These are phyloP conservation scores for Solenodon paradoxus DNA, from an alignment of 2,113 vertebrate species.

Conservation along the genomic window DNA sequence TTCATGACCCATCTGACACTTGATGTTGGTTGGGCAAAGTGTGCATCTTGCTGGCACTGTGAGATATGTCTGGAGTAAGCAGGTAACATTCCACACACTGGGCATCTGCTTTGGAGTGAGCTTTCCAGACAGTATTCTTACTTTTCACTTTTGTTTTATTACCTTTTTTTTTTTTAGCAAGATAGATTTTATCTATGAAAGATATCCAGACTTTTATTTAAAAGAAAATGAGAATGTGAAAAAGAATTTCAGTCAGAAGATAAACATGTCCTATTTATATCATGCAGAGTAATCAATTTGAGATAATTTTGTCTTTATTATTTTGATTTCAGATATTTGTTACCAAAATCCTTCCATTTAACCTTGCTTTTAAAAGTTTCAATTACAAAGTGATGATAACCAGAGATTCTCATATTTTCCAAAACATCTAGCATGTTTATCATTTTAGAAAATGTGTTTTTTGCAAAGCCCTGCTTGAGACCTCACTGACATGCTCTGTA, in stretches of 20 bases:
- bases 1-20: rapidly evolving
- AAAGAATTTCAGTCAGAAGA: neutral
- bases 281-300: neutral
- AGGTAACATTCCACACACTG: neutral
- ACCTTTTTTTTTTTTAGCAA: neutral
- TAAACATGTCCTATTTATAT: neutral
- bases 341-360: conserved; percentile 56
- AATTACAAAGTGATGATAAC: conserved; percentile 31
- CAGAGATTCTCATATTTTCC: conserved; percentile 67
- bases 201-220: neutral
- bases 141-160: neutral
- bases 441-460: conserved; percentile 65
- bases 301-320: conserved; percentile 18
- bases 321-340: conserved; percentile 56
- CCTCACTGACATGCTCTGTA: conserved; percentile 20
- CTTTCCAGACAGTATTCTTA: neutral
- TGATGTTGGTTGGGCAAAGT: neutral
- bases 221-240: neutral
- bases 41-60: neutral
- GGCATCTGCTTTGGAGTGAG: neutral
- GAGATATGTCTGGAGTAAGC: neutral
- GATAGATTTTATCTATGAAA: conserved; percentile 11
- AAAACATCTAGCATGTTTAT: conserved; percentile 63
- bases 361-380: conserved; percentile 31
- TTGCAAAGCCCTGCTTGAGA: conserved; percentile 66